Conservation (phyloP, 2,113 vertebrate species). For the Entomyzon cyanotis region DNA sequence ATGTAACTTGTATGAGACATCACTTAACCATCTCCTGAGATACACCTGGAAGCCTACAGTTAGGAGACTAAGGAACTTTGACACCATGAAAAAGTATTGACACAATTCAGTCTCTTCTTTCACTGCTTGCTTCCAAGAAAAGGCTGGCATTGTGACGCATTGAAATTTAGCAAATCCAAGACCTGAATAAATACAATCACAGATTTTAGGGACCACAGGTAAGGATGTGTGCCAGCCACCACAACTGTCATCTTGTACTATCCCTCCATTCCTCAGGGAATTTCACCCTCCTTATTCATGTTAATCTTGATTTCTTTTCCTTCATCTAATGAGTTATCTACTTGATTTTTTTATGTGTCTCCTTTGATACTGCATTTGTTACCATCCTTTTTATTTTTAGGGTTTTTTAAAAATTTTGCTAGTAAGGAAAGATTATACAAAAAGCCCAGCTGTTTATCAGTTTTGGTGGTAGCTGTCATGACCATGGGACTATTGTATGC, state of each 20-base stretch:
- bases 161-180: background rate
- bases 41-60: background rate
- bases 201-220: background rate
- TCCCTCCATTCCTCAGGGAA: background rate
- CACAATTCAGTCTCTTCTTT: background rate
- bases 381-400: too few species aligned
- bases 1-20: background rate
- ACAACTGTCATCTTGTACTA: background rate
- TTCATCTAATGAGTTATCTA: background rate
- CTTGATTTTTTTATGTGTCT: background rate
- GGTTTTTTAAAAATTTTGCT: background rate
- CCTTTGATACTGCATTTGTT: background rate
- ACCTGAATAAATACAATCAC: background rate
- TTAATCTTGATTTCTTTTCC: background rate
- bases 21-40: background rate
- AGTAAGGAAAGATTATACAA: background rate
- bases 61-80: background rate
- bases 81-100: background rate
- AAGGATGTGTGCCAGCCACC: background rate
- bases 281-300: background rate
- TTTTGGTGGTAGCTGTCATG: background rate
- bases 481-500: rapidly evolving
- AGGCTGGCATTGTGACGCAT: background rate
- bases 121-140: background rate
- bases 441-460: background rate